Conservation (phyloP, 1,140 invertebrate genomes). For the Antheraea mylitta region DNA sequence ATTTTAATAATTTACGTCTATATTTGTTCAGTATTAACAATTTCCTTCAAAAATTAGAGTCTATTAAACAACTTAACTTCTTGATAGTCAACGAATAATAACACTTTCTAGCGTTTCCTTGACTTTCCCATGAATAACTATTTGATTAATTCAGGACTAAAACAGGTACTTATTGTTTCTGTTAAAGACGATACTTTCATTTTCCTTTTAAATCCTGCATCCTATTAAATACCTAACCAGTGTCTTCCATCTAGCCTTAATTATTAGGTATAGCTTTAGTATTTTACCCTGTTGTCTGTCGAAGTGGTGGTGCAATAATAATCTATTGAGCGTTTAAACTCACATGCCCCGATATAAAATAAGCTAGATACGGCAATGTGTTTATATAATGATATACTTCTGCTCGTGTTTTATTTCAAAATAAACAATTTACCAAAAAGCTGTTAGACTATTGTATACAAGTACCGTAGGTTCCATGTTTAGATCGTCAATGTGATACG, state of each 20-base stretch:
- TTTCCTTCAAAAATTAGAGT: too few relatives aligned
- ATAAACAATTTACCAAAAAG: too few relatives aligned
- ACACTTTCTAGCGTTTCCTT: too few relatives aligned
- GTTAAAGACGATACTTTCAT: background rate
- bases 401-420: too few relatives aligned
- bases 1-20: too few relatives aligned
- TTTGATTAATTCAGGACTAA: too few relatives aligned
- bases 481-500: conserved; percentile 24
- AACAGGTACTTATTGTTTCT: background rate
- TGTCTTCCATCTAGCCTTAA: conserved; percentile 56
- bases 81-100: too few relatives aligned
- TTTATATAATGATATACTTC: background rate
- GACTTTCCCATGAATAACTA: too few relatives aligned
- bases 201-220: conserved; percentile 14
- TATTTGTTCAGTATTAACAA: too few relatives aligned
- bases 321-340: conserved; percentile 40
- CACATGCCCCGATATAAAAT: conserved; percentile 15
- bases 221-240: conserved; percentile 35
- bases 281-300: conserved; percentile 53
- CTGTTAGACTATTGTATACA: background rate
- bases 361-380: background rate
- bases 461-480: background rate
- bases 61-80: too few relatives aligned
- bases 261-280: conserved; percentile 69
- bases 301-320: conserved; percentile 53